Conservation (phyloP, 2,797 vertebrate species). For the Rallus crepitans region DNA sequence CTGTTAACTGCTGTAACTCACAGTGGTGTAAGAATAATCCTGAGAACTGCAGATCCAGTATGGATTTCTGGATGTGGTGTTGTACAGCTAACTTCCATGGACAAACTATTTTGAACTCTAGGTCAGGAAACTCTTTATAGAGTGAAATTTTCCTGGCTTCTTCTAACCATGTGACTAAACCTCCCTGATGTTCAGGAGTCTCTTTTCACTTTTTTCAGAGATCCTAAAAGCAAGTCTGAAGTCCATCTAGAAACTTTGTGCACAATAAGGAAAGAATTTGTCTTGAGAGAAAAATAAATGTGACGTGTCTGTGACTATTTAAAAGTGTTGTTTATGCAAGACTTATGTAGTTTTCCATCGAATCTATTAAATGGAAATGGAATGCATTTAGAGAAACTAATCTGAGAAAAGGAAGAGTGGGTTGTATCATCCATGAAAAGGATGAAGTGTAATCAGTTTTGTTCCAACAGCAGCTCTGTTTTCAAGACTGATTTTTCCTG, state of each 20-base stretch:
- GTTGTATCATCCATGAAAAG: not conserved
- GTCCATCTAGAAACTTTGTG: not conserved
- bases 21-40: not conserved
- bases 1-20: not conserved
- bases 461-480: not conserved
- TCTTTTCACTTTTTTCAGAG: not conserved
- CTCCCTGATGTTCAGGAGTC: not conserved
- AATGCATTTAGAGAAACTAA: constrained; percentile 28
- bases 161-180: not conserved
- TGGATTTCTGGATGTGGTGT: not conserved
- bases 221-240: not conserved
- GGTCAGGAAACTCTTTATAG: not conserved
- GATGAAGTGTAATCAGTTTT: not conserved
- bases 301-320: not conserved
- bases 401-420: constrained; percentile 31
- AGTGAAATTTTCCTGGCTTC: not conserved
- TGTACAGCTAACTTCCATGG: not conserved
- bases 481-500: not conserved
- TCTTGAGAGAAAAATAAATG: constrained; percentile 3
- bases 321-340: constrained; percentile 21
- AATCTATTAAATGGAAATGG: not conserved
- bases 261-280: not conserved
- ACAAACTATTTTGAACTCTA: not conserved
- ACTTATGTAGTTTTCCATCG: not conserved
- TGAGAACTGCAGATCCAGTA: not conserved